Conservation (phyloP, 2,888 invertebrate genomes). For the Crioceris asparagi region DNA sequence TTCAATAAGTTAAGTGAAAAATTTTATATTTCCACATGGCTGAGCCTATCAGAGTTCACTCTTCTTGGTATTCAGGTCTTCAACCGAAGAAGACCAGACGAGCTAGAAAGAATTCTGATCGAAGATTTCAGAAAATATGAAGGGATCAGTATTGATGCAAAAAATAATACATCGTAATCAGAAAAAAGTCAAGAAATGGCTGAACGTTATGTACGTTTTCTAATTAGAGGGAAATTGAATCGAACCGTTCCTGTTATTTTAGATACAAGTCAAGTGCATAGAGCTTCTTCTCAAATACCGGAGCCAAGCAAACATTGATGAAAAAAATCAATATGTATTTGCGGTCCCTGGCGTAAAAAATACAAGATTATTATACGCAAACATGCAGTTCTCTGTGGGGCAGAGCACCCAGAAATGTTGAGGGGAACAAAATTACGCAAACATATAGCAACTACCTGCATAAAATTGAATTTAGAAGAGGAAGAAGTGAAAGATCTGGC, state of each 20-base stretch:
- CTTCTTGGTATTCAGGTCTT: conserved; percentile 4
- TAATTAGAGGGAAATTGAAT: conserved; percentile 7
- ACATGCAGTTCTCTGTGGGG: conserved; percentile 20
- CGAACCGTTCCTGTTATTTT: conserved; percentile 8
- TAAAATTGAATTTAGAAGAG: conserved; percentile 19
- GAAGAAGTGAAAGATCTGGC: conserved; percentile 19
- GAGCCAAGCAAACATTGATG: conserved; percentile 5
- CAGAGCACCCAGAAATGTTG: conserved; percentile 16
- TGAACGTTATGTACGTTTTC: conserved; percentile 9
- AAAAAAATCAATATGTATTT: conserved; percentile 12
- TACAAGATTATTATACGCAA: conserved; percentile 15
- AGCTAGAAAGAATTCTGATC: conserved; percentile 6
- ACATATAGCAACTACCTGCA: conserved; percentile 23
- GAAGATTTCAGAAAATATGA: conserved; percentile 3
- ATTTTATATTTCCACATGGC: too few species aligned
- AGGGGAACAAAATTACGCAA: conserved; percentile 20
- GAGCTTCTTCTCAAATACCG: conserved; percentile 7
- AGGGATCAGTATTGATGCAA: conserved; percentile 5
- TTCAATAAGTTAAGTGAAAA: neutral
- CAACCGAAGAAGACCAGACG: conserved; percentile 5
- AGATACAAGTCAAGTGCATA: conserved; percentile 6
- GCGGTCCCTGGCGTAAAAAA: conserved; percentile 8
- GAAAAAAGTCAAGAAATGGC: conserved; percentile 4
- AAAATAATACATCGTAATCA: conserved; percentile 1
- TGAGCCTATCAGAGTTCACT: conserved; percentile 4